Percentiles rank a stretch among this genome's conserved stretches.
These are phyloP conservation scores for Sciaenops ocellatus DNA, from an alignment of 2,797 vertebrate species.

Conservation along the genomic window DNA sequence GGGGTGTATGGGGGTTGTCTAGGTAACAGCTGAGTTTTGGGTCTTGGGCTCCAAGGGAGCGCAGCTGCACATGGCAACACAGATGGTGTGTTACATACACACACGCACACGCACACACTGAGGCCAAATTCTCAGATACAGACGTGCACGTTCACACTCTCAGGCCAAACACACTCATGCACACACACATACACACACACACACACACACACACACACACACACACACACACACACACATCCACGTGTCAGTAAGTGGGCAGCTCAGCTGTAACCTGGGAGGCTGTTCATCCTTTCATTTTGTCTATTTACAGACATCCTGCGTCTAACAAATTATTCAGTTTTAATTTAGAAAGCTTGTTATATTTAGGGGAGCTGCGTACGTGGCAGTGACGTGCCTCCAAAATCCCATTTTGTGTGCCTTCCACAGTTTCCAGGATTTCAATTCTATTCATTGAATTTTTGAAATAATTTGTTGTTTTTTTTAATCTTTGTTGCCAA, in stretches of 20 bases:
- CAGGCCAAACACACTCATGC: conserved; percentile 13
- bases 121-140: not conserved
- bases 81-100: conserved; percentile 70
- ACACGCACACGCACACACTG: not conserved
- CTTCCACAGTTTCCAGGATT: conserved; percentile 28
- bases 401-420: conserved; percentile 10
- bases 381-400: not conserved
- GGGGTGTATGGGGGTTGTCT: conserved; percentile 66
- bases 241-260: conserved; percentile 50
- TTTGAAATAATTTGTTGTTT: not conserved
- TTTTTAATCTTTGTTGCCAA: conserved; percentile 2
- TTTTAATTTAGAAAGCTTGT: conserved; percentile 42
- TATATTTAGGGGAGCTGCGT: conserved; percentile 39
- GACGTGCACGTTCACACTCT: conserved; percentile 12
- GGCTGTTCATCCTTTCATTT: conserved; percentile 63
- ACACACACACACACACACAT: conserved; percentile 16
- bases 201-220: conserved; percentile 15
- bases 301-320: conserved; percentile 59
- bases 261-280: conserved; percentile 79
- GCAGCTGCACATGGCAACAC: conserved; percentile 77
- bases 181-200: conserved; percentile 3
- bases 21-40: conserved; percentile 79
- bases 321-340: conserved; percentile 46
- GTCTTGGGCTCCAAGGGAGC: conserved; percentile 69
- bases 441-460: conserved; percentile 4